A percentile compares a stretch with the other conserved stretches of the same genome.
Conservation (phyloP, 1,140 invertebrate genomes). For the Penaeus japonicus region DNA sequence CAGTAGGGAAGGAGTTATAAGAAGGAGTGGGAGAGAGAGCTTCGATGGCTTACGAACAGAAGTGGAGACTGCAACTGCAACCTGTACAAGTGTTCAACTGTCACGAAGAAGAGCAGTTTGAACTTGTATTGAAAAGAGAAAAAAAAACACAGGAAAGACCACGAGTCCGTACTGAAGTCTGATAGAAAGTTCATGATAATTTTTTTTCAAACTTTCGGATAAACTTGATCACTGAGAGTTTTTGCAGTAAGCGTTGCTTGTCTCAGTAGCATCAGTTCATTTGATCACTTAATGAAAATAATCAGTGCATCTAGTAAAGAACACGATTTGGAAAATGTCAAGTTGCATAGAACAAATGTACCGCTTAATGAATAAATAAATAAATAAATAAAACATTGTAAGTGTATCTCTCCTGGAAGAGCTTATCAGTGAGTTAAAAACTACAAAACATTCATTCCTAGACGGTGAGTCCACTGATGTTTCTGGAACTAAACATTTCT, state of each 20-base stretch:
- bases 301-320: conserved; percentile 42
- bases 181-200: conserved; percentile 24
- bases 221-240: conserved; percentile 15
- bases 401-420: conserved; percentile 40
- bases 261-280: conserved; percentile 38
- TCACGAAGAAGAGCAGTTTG: conserved; percentile 30
- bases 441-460: conserved; percentile 33
- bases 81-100: conserved; percentile 34
- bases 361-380: too few relatives aligned
- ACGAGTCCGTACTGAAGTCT: conserved; percentile 21
- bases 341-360: conserved; percentile 44
- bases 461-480: conserved; percentile 44
- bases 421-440: conserved; percentile 44
- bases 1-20: conserved; percentile 11
- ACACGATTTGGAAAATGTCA: conserved; percentile 30
- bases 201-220: conserved; percentile 11
- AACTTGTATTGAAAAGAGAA: conserved; percentile 28
- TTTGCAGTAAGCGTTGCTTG: conserved; percentile 39
- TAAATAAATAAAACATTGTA: conserved; percentile 38
- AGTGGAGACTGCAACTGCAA: conserved; percentile 36
- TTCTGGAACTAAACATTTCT: conserved; percentile 24
- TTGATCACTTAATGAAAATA: conserved; percentile 44
- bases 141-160: conserved; percentile 26
- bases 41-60: conserved; percentile 31
- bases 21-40: conserved; percentile 31